phyloP scores from a whole-genome alignment of 2,797 vertebrate genomes.

The Okamejei kenojei region DNA sequence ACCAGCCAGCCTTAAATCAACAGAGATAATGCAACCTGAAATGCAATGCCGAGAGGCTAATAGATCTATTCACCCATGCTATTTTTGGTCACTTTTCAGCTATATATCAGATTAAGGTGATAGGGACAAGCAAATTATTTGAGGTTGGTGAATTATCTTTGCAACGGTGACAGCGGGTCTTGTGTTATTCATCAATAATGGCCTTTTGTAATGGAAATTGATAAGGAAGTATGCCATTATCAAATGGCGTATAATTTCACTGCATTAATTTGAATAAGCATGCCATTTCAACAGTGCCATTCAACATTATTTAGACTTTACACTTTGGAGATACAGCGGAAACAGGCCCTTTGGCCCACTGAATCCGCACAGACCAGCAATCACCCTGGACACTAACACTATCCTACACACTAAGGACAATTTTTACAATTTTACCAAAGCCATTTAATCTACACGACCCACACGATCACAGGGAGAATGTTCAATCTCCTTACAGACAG shows the following conservation, averaged over 20 bases:
- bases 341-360: too few relatives aligned
- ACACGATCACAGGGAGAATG: too few relatives aligned
- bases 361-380: too few relatives aligned
- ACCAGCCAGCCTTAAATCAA: background rate
- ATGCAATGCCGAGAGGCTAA: background rate
- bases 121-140: background rate
- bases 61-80: background rate
- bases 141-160: background rate
- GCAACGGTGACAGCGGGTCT: background rate
- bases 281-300: background rate
- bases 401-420: too few relatives aligned
- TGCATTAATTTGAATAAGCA: background rate
- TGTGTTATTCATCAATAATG: background rate
- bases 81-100: constrained; percentile 19
- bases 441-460: too few relatives aligned
- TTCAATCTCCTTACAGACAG: too few relatives aligned
- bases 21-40: constrained; percentile 6
- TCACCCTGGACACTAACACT: too few relatives aligned
- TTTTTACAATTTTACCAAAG: too few relatives aligned
- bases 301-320: background rate
- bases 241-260: background rate
- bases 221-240: background rate
- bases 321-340: background rate
- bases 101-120: background rate
- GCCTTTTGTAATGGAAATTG: background rate